Evolutionary conservation across 1,140 invertebrate species (phyloP), one percentile per base, ranked within the genome.

Genomic region (Drosophila parabipectinata): DNA sequence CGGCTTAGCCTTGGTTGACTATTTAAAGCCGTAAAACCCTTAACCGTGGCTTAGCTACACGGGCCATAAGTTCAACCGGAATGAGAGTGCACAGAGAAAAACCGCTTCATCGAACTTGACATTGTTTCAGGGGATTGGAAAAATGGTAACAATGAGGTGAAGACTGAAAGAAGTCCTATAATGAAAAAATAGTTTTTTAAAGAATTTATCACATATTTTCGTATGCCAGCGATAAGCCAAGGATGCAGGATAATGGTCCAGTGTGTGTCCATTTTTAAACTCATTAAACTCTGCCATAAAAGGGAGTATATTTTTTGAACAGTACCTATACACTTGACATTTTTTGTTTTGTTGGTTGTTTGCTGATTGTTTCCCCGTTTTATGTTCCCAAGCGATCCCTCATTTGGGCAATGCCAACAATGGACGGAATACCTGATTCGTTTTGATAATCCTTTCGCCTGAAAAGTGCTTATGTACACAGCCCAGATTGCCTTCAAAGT

Each of bases 1-100:
- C 63, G 55, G 51, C 51, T 69, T 67, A 59, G 72, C 55, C 72
- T 75, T 76, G 72, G 61, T 68, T 69, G 72, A 77, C 73, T 77
- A 77, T 69, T 77, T 77, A 77, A 77, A 77, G 73, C 64, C 58
- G 58, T 77, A 77, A 77, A 77, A 64, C 73, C 75, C 75, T 77
- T 77, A 77, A 77, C 73, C 73, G 55, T 77, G 73, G 75, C 75
- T 77, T 59, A 77, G 73, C 74, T 55, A 30, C 64, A 68, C 56
- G 47, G 72, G 34, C 60, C 73, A 76, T 76, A 76, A 75, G 73
- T 75, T 75, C 51, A 75, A 21, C 62, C 56, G 41, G 62, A 68
- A 60, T 68, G 67, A 69, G 67, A 50, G 64, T 69, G 62, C 72
- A 76, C 63, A 69, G 73, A 1, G 52, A 66, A 37, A 37, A 68